Percentiles rank a stretch among this genome's conserved stretches.
phyloP scores from a whole-genome alignment of 30 jellyfish, hydroid and myxozoan genomes.

The Aurelia aurita complex sp. Pacific region DNA sequence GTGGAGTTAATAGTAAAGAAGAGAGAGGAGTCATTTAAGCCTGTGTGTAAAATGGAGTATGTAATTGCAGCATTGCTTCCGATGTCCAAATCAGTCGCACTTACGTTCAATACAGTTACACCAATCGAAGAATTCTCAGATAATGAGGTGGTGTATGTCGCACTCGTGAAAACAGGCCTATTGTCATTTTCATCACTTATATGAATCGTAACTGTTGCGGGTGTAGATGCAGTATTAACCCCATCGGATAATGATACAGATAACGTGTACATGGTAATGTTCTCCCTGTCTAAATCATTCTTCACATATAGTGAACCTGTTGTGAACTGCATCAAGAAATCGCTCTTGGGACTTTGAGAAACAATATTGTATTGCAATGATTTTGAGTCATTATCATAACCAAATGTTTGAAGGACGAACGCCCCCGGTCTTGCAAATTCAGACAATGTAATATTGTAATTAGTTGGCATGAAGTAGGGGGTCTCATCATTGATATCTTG shows the following conservation, averaged over 20 bases:
- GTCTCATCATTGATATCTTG: slow-evolving; percentile 67
- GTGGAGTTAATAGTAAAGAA: slow-evolving; percentile 61
- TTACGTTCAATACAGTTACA: slow-evolving; percentile 28
- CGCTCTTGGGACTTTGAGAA: slow-evolving; percentile 43
- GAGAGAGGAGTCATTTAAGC: slow-evolving; percentile 43
- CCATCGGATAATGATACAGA: slow-evolving; percentile 73
- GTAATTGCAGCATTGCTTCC: slow-evolving; percentile 69
- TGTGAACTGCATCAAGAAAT: slow-evolving; percentile 22
- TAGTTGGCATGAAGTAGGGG: slow-evolving; percentile 65
- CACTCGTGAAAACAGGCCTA: slow-evolving; percentile 64
- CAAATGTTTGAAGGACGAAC: slow-evolving; percentile 34
- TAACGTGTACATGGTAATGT: slow-evolving; percentile 36
- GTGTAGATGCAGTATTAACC: slow-evolving; percentile 43
- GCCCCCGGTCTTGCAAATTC: slow-evolving; percentile 70
- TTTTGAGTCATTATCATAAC: slow-evolving; percentile 55
- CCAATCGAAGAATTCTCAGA: slow-evolving; percentile 55
- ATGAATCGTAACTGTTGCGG: slow-evolving; percentile 56
- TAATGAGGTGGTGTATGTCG: slow-evolving; percentile 26
- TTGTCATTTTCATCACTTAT: slow-evolving; percentile 86
- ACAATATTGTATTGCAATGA: slow-evolving; percentile 30
- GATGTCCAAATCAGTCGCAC: slow-evolving; percentile 78
- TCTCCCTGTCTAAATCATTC: slow-evolving; percentile 71
- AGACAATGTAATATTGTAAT: slow-evolving; percentile 45
- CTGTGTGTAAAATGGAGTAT: slow-evolving; percentile 57
- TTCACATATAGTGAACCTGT: slow-evolving; percentile 60